phyloP scores from a whole-genome alignment of 2,797 vertebrate genomes.

The Caiman crocodilus region DNA sequence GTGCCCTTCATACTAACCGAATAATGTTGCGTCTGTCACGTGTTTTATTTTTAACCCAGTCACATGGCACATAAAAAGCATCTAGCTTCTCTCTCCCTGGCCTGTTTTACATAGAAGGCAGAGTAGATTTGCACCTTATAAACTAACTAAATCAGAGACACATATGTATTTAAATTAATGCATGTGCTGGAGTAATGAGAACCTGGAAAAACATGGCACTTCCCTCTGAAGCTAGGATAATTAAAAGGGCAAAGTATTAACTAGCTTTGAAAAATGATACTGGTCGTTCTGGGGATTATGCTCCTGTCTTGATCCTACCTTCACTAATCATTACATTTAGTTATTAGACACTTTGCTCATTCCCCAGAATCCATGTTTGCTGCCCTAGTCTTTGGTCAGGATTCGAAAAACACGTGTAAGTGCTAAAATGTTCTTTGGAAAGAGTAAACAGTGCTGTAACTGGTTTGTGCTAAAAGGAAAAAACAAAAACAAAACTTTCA shows the following conservation, averaged over 20 bases:
- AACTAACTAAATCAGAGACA: not conserved
- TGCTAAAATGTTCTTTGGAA: conserved; percentile 64
- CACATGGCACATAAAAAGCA: not conserved
- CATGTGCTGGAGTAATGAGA: conserved; percentile 39
- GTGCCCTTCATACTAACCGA: not conserved
- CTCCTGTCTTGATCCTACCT: conserved; percentile 24
- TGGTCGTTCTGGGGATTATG: conserved; percentile 20
- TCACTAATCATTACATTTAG: conserved; percentile 49
- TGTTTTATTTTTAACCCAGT: not conserved
- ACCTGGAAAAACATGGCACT: conserved; percentile 23
- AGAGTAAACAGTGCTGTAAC: conserved; percentile 61
- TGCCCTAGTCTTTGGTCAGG: conserved; percentile 31
- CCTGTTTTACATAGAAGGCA: conserved; percentile 13
- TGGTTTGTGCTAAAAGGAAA: conserved; percentile 4
- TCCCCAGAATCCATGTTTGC: conserved; percentile 53
- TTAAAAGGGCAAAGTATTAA: conserved; percentile 69
- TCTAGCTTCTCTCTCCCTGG: not conserved
- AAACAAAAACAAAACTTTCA: not conserved
- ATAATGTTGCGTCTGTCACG: not conserved
- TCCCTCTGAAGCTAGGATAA: conserved; percentile 43
- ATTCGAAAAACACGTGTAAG: conserved; percentile 28
- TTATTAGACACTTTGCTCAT: conserved; percentile 62
- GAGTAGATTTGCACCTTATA: no score
- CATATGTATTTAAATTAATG: conserved; percentile 57
- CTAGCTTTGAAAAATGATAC: conserved; percentile 33